Percentiles rank a stretch among this genome's conserved stretches.
phyloP scores from a whole-genome alignment of 92 coral and sea anemone species.

The Montipora capitata region DNA sequence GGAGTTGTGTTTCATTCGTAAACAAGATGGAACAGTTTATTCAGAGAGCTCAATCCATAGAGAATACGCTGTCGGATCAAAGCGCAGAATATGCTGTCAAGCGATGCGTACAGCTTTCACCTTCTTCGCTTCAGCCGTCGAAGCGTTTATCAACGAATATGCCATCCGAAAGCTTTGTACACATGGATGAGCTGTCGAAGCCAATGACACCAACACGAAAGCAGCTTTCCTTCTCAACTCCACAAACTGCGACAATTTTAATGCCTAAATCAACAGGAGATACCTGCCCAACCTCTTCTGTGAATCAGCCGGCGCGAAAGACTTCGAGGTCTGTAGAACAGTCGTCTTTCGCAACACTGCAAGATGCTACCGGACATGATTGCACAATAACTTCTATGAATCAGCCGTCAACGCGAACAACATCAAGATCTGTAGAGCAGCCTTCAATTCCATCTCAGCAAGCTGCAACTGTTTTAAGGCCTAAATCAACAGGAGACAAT shows the following conservation, averaged over 20 bases:
- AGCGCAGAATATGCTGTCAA: slow-evolving; percentile 36
- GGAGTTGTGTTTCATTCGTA: too few relatives aligned
- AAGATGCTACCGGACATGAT: slow-evolving; percentile 28
- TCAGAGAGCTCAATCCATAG: slow-evolving; percentile 27
- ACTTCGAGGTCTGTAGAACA: background rate
- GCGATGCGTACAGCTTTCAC: slow-evolving; percentile 68
- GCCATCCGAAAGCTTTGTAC: slow-evolving; percentile 17
- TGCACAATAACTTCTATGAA: background rate
- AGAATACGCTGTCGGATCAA: slow-evolving; percentile 35
- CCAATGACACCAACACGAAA: slow-evolving; percentile 48
- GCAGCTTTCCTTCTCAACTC: slow-evolving; percentile 52
- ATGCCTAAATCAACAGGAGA: slow-evolving; percentile 8
- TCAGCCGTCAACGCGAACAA: slow-evolving; percentile 17
- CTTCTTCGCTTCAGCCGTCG: slow-evolving; percentile 61
- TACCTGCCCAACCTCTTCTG: slow-evolving; percentile 17
- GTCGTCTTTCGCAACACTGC: slow-evolving; percentile 19
- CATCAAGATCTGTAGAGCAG: slow-evolving; percentile 35
- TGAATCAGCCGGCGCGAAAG: slow-evolving; percentile 6
- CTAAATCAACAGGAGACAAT: slow-evolving; percentile 38
- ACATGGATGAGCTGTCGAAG: slow-evolving; percentile 60
- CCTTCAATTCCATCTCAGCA: background rate
- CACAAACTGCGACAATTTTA: background rate
- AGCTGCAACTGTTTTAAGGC: slow-evolving; percentile 50
- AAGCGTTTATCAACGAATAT: slow-evolving; percentile 55
- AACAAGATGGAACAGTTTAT: slow-evolving; percentile 63